These are phyloP conservation scores for Ephialtes manifestator DNA, from an alignment of 2,888 invertebrate species.

Conservation along the genomic window DNA sequence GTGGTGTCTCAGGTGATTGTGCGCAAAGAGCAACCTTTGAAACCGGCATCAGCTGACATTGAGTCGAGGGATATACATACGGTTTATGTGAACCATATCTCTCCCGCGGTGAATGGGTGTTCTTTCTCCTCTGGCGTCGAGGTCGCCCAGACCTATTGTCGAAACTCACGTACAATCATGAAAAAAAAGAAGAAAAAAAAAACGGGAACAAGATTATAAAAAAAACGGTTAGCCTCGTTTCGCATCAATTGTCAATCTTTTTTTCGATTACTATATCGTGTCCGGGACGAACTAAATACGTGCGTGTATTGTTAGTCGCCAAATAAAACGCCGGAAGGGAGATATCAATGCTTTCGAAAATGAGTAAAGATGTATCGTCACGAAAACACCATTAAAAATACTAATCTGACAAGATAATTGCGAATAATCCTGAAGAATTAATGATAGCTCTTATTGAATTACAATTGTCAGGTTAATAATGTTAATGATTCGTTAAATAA, in stretches of 20 bases:
- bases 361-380: background rate
- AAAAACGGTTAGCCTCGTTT: conserved; percentile 17
- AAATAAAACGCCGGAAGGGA: background rate
- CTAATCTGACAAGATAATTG: background rate
- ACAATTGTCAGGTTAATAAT: background rate
- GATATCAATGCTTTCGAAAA: background rate
- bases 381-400: background rate
- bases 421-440: background rate
- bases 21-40: background rate
- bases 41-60: conserved; percentile 17
- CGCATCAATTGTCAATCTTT: conserved; percentile 24
- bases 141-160: conserved; percentile 34
- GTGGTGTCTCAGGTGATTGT: conserved; percentile 1
- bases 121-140: conserved; percentile 31
- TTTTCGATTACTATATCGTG: background rate
- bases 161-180: conserved; percentile 32
- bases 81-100: conserved; percentile 14
- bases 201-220: conserved; percentile 25
- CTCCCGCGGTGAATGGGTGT: conserved; percentile 25
- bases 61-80: conserved; percentile 27
- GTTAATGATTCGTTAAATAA: background rate
- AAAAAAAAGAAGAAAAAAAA: conserved; percentile 4
- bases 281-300: background rate
- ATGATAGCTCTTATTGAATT: background rate
- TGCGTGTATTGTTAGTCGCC: background rate